Conservation (phyloP, 2,888 invertebrate genomes). For the Chrysotoxum bicinctum region DNA sequence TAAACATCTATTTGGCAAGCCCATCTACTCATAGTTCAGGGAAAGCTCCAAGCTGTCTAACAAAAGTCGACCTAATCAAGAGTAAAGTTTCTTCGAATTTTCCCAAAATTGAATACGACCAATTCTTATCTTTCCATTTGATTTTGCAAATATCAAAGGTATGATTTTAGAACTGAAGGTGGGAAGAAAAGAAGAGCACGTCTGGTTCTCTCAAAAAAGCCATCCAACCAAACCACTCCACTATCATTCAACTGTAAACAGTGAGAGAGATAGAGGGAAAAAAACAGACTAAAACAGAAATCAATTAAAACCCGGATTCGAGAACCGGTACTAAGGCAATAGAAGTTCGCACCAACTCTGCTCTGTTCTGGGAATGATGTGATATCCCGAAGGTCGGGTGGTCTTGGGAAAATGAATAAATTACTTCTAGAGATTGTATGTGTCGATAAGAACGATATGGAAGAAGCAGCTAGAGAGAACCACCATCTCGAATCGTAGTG, state of each 20-base stretch:
- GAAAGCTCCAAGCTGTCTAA: constrained; percentile 8
- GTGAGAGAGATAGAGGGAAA: neutral
- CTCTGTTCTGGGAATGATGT: neutral
- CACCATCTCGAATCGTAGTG: neutral
- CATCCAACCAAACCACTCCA: neutral
- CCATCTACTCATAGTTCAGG: neutral
- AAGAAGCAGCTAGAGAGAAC: neutral
- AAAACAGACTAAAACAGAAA: constrained; percentile 48
- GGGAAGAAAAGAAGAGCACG: neutral
- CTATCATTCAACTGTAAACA: constrained; percentile 3
- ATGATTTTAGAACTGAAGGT: constrained; percentile 38
- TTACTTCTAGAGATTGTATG: constrained; percentile 66
- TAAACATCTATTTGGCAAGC: constrained; percentile 25
- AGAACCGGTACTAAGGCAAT: constrained; percentile 37
- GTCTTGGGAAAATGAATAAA: constrained; percentile 68
- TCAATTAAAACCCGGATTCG: constrained; percentile 68
- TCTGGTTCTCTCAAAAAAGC: neutral
- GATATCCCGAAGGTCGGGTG: neutral
- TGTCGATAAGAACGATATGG: constrained; percentile 54
- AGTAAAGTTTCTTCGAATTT: constrained; percentile 58
- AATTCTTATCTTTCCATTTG: constrained; percentile 72
- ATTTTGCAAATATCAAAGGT: constrained; percentile 63
- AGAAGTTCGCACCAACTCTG: constrained; percentile 34
- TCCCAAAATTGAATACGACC: constrained; percentile 46
- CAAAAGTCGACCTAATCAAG: constrained; percentile 68